Conservation (phyloP, 2,113 vertebrate species). For the Dasyornis broadbenti region DNA sequence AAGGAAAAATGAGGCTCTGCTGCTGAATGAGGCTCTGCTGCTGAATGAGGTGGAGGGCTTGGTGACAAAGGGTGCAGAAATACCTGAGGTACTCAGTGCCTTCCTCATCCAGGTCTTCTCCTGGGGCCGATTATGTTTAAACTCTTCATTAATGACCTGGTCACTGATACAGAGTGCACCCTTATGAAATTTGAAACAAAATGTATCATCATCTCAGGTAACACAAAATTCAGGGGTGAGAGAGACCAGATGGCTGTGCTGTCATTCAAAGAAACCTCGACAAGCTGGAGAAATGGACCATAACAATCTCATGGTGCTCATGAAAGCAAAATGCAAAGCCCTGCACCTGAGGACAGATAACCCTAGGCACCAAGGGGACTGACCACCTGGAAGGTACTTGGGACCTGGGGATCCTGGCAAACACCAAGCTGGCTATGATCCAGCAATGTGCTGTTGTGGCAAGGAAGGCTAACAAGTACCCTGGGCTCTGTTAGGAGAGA, state of each 20-base stretch:
- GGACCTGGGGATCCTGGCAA: not conserved
- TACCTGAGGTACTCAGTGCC: not conserved
- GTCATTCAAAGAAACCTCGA: not conserved
- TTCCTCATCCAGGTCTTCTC: not conserved
- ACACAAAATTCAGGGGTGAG: not conserved
- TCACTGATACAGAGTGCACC: not conserved
- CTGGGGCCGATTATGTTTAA: not conserved
- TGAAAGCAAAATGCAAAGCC: not conserved
- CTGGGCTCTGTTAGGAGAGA: not conserved
- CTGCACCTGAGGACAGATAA: not conserved
- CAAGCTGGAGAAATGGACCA: not conserved
- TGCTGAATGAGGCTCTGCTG: not conserved
- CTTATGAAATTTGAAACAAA: not conserved
- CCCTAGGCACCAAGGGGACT: not conserved
- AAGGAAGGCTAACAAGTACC: not conserved
- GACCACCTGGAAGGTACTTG: not conserved
- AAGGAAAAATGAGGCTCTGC: not conserved
- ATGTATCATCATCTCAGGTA: not conserved
- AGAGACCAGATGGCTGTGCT: not conserved
- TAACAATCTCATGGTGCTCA: not conserved
- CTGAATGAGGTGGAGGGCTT: not conserved
- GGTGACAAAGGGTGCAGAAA: not conserved
- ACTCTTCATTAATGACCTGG: not conserved
- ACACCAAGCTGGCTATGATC: not conserved
- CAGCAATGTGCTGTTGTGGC: not conserved